These are phyloP conservation scores for Stenichneumon culpator DNA, from an alignment of 2,888 invertebrate species.

Conservation along the genomic window DNA sequence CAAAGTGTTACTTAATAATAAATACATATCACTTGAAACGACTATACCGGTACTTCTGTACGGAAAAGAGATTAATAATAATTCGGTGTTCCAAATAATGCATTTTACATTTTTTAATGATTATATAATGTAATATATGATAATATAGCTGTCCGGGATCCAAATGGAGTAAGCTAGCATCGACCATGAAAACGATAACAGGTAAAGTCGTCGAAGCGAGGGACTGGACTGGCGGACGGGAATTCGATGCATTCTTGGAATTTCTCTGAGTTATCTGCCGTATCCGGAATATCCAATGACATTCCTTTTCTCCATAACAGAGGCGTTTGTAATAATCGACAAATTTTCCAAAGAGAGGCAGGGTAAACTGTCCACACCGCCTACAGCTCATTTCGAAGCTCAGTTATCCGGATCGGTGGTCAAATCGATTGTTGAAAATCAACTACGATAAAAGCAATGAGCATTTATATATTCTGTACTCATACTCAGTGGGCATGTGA, in stretches of 20 bases:
- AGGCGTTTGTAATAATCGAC: background rate
- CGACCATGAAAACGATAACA: background rate
- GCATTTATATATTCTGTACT: background rate
- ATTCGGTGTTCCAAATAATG: background rate
- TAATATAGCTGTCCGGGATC: background rate
- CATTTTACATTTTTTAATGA: no score
- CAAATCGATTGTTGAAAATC: background rate
- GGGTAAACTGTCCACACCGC: background rate
- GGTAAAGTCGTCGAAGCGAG: background rate
- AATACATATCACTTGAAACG: background rate
- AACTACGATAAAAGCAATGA: background rate
- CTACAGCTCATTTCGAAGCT: background rate
- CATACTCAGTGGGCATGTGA: background rate
- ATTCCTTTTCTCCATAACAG: background rate
- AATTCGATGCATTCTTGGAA: constrained; percentile 17
- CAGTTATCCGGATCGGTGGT: background rate
- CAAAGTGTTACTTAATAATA: background rate
- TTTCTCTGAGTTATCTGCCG: constrained; percentile 11
- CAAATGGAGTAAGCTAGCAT: background rate
- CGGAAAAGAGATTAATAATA: background rate
- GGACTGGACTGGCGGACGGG: background rate
- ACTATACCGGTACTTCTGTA: background rate
- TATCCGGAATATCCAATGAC: background rate
- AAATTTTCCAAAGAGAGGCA: background rate
- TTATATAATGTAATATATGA: no score